phyloP scores from a whole-genome alignment of 2,113 vertebrate genomes.

The Garra rufa region DNA sequence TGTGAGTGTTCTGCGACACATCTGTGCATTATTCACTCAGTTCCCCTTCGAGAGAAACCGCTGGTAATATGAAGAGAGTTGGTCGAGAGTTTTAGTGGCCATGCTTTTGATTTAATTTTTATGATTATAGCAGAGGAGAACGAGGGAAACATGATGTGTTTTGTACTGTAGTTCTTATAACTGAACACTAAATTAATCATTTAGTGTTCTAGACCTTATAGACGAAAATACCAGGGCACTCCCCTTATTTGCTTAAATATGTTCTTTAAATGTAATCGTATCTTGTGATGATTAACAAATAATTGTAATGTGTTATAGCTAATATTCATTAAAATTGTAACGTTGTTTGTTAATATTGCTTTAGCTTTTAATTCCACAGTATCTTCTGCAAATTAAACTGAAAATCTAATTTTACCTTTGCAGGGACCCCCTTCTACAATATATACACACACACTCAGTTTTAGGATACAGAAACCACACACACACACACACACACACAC shows the following conservation, averaged over 20 bases:
- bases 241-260: background rate
- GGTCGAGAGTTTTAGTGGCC: conserved; percentile 2
- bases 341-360: background rate
- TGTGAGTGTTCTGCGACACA: conserved; percentile 8
- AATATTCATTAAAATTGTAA: background rate
- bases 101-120: background rate
- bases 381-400: background rate
- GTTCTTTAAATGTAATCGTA: background rate
- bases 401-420: background rate
- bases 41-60: background rate
- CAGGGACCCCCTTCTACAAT: background rate
- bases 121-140: background rate
- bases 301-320: no score
- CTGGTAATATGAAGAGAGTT: background rate
- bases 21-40: conserved; percentile 6
- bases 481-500: background rate
- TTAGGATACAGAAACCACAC: background rate
- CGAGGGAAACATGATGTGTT: background rate
- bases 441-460: background rate
- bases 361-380: background rate
- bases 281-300: background rate
- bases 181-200: background rate
- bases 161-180: background rate
- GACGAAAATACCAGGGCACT: background rate
- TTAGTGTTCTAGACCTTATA: background rate